phyloP scores from a whole-genome alignment of 1,140 invertebrate species.

The Acyrthosiphon pisum region DNA sequence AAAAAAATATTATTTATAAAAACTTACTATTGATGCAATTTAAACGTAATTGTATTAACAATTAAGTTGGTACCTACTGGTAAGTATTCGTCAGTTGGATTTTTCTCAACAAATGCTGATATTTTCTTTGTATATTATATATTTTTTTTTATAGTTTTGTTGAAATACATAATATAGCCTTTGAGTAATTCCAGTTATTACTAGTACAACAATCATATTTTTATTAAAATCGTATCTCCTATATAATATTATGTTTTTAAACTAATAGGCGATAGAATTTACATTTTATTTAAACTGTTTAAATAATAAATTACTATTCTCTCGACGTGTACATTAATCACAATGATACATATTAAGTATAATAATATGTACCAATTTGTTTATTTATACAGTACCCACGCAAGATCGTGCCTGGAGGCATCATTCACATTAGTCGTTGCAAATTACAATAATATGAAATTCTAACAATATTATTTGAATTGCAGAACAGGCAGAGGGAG shows the following conservation, averaged over 20 bases:
- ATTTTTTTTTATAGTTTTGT: not conserved
- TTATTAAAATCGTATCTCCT: not conserved
- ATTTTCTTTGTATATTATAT: not conserved
- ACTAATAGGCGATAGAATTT: not conserved
- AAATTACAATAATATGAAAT: not conserved
- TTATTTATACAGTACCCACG: not conserved
- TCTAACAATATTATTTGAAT: conserved; percentile 5
- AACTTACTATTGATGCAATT: not conserved
- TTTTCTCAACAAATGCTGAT: not conserved
- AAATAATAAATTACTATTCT: not conserved
- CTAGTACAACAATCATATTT: not conserved
- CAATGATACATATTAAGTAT: not conserved
- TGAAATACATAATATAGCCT: not conserved
- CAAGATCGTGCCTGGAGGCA: not conserved
- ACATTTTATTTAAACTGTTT: not conserved
- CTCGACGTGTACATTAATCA: not conserved
- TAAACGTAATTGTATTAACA: not conserved
- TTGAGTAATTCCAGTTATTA: not conserved
- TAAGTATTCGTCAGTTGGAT: not conserved
- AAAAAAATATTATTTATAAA: not conserved
- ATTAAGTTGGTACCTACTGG: not conserved
- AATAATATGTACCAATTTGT: not conserved
- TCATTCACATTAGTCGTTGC: not conserved
- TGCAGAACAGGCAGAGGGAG: not conserved
- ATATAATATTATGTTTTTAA: not conserved